Percentiles rank a stretch among this genome's conserved stretches.
These are phyloP conservation scores for Melipona quadrifasciata DNA, from an alignment of 1,140 invertebrate genomes.

Conservation along the genomic window DNA sequence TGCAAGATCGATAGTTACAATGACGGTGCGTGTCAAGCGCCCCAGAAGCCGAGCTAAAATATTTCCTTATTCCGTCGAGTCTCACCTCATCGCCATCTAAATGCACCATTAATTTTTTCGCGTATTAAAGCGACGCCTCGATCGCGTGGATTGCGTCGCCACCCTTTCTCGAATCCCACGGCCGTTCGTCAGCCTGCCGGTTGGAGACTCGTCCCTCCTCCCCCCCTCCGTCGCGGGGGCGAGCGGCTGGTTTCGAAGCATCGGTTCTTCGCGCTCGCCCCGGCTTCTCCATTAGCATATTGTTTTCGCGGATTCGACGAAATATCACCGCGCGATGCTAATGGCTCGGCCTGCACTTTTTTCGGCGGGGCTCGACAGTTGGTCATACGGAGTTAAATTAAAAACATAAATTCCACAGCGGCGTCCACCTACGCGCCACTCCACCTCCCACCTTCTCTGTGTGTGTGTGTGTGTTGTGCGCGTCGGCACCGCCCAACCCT, in stretches of 20 bases:
- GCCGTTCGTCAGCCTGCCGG: conserved; percentile 8
- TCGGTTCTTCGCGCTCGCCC: conserved; percentile 59
- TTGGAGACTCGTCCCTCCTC: not conserved
- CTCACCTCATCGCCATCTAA: not conserved
- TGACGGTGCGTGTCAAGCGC: too few species aligned
- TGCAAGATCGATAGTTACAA: too few species aligned
- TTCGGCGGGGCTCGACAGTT: conserved; percentile 74
- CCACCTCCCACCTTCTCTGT: not conserved
- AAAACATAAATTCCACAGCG: conserved; percentile 80
- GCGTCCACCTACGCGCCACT: conserved; percentile 42
- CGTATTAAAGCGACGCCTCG: not conserved
- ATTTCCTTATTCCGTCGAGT: not conserved
- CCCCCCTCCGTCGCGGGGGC: rapidly evolving
- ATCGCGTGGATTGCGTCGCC: not conserved
- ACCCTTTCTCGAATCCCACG: not conserved
- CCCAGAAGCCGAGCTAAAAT: not conserved
- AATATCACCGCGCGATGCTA: conserved; percentile 79
- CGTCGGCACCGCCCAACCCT: conserved; percentile 10
- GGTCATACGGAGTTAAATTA: conserved; percentile 81
- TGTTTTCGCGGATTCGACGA: conserved; percentile 80
- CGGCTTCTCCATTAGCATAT: conserved; percentile 80
- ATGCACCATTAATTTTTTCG: conserved; percentile 14
- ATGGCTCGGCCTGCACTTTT: conserved; percentile 73
- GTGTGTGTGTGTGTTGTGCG: not conserved
- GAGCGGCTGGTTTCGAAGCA: conserved; percentile 24